phyloP scores from a whole-genome alignment of 1,140 invertebrate genomes.

The Aphidius ervi region DNA sequence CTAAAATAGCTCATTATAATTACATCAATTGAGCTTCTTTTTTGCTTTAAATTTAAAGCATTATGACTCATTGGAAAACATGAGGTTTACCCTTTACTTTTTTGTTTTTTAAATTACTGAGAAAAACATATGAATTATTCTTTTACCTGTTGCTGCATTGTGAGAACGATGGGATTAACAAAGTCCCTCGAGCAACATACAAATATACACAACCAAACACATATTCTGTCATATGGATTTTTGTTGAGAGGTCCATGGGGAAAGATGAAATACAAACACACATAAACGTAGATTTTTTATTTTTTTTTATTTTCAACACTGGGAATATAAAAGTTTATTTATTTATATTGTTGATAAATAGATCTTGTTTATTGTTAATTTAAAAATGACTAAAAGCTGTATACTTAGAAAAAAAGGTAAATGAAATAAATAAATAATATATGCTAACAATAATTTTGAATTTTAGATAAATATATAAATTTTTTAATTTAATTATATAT shows the following conservation, averaged over 20 bases:
- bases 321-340: no score
- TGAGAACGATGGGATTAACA: conserved; percentile 6
- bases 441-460: no score
- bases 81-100: background rate
- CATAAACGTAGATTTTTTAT: background rate
- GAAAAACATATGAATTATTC: conserved; percentile 10
- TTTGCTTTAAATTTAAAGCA: no score
- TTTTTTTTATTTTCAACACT: background rate
- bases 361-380: no score
- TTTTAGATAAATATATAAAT: no score
- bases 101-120: conserved; percentile 1
- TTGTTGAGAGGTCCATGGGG: conserved; percentile 8
- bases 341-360: no score
- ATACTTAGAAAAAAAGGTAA: no score
- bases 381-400: no score
- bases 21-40: no score
- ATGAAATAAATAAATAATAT: no score
- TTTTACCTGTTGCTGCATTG: conserved; percentile 14
- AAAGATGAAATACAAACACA: background rate
- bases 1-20: no score
- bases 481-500: background rate
- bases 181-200: conserved; percentile 3
- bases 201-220: conserved; percentile 4
- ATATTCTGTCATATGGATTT: conserved; percentile 4
- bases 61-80: conserved; percentile 9